Evolutionary conservation across 1,140 invertebrate species (phyloP), one percentile per base, ranked within the genome.

Genomic region (Radopholus similis): DNA sequence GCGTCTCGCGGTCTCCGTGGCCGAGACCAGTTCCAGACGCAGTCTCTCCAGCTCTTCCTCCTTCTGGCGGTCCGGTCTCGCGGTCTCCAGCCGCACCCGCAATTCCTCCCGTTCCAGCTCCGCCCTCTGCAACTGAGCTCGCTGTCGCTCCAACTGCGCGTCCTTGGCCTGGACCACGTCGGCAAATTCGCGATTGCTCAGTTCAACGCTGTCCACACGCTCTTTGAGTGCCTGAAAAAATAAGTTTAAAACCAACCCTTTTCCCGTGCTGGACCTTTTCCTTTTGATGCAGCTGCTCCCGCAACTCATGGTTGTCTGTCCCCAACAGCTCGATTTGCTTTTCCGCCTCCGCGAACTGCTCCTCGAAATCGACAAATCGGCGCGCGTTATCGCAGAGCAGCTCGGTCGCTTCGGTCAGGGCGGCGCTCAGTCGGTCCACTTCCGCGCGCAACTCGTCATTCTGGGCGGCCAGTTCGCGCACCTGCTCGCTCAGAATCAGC

Each of bases 361-460:
- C 64, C 8, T 47, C 51, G 37, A 77, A 66, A 18, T 60, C 58
- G 4, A 38, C 37, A 47, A 73, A 79, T 64, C 70, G 75, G 8
- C 23, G 5, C 40, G 78, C 38, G 32, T 74, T 75, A 11, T 82
- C 71, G 42, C 82, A 62, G 15, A 80, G 72, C n/a, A 82, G 51
- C 23, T 42, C 38, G 11, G 77, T 80, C 1, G 78, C 80, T 21
- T 78, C 68, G 64, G 82, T 77, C 18, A 80, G 53, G 9, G 77
- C 75, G 42, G 62, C 44, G 35, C 57, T 77, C 15, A 80, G 37
- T 5, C 77, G 30, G 23, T 77, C 70, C 3, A 71, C 76, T 63
- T 78, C 71, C n/a, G 26, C 38, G 63, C 76, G 57, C 6, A 80
- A 64, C 26, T 82, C 62, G n/a, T 79, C 78, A 64, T 80, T 80